Evolutionary conservation across 2,113 vertebrate genomes (phyloP).

Genomic region (Sinocyclocheilus anophthalmus): DNA sequence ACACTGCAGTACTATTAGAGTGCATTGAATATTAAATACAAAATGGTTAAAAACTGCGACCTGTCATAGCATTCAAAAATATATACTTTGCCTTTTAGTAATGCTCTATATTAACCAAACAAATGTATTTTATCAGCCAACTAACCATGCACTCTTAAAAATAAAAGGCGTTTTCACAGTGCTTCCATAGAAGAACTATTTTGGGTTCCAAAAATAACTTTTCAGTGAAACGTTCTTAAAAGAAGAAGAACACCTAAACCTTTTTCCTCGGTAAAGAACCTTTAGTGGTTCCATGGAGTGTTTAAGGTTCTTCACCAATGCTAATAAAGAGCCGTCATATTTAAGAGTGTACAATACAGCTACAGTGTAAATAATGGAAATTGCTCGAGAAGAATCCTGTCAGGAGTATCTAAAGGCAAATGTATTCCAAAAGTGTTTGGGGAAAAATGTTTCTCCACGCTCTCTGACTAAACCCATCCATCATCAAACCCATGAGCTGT

Average conservation of each 20-base stretch:
- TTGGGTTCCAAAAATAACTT: no score
- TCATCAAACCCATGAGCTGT: constrained; percentile 32
- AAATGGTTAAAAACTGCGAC: background rate
- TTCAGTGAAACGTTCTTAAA: no score
- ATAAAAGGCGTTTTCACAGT: no score
- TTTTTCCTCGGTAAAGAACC: no score
- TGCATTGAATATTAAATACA: background rate
- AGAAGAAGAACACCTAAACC: no score
- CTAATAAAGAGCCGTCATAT: background rate
- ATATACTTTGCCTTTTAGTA: background rate
- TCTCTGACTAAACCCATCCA: constrained; percentile 27
- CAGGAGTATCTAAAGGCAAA: background rate
- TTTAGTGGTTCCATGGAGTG: no score
- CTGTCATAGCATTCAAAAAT: background rate
- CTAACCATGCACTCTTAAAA: no score
- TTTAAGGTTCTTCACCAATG: no score
- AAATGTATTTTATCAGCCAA: no score
- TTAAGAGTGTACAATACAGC: no score
- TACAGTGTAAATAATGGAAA: background rate
- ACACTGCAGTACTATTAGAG: background rate
- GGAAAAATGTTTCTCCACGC: background rate
- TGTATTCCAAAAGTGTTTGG: constrained; percentile 1
- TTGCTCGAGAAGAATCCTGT: background rate
- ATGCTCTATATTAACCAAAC: background rate
- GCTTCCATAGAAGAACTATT: no score